These are phyloP conservation scores for Cephus spinipes DNA, from an alignment of 2,888 invertebrate genomes.

Conservation along the genomic window DNA sequence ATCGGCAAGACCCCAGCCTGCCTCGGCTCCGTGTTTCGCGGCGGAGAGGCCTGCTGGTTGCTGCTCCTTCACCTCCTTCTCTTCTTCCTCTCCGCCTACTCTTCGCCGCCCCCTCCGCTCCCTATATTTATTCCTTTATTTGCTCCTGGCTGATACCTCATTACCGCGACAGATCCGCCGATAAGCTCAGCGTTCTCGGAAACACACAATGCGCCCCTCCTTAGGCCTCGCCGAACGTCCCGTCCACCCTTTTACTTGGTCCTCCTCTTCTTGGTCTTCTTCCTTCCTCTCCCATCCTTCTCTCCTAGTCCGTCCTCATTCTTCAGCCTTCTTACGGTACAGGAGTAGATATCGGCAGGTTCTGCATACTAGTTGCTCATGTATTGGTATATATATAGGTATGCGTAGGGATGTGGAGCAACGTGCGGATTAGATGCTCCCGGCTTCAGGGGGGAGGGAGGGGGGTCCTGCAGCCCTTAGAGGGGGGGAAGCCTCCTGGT, in stretches of 20 bases:
- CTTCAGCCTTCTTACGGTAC: constrained; percentile 18
- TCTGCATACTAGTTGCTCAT: background rate
- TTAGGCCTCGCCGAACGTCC: constrained; percentile 8
- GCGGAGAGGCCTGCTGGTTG: constrained; percentile 16
- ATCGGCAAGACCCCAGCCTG: constrained; percentile 48
- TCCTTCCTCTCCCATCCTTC: background rate
- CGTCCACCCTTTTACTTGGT: constrained; percentile 28
- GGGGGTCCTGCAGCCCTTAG: background rate
- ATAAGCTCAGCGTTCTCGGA: constrained; percentile 65
- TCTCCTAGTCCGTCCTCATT: constrained; percentile 4
- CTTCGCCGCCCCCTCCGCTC: constrained; percentile 29
- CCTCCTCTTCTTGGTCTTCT: background rate
- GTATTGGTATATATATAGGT: background rate
- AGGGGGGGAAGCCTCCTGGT: background rate
- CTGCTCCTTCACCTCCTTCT: constrained; percentile 16
- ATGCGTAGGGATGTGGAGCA: background rate
- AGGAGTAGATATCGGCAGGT: constrained; percentile 35
- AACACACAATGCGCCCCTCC: constrained; percentile 64
- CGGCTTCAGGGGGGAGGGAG: too few relatives aligned
- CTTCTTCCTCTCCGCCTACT: constrained; percentile 19
- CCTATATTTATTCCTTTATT: constrained; percentile 63
- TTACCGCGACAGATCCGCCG: constrained; percentile 67
- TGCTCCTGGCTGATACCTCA: constrained; percentile 66
- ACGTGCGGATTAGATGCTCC: background rate
- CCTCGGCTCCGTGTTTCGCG: constrained; percentile 23